Evolutionary conservation across 2,888 invertebrate genomes (phyloP).

Genomic region (Meloe dianella): DNA sequence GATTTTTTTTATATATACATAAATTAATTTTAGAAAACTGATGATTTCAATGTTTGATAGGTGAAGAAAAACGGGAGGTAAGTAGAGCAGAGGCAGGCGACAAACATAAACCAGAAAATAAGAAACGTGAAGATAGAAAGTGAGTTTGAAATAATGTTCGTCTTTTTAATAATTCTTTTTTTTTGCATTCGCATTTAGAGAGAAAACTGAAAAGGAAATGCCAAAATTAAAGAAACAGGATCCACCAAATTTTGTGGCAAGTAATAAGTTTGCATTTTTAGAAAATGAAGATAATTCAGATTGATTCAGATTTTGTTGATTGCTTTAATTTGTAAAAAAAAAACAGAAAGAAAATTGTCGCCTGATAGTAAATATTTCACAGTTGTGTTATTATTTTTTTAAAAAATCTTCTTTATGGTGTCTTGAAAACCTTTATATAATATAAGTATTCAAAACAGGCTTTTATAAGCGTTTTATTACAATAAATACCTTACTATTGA

Average conservation of each 20-base stretch:
- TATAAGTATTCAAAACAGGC: constrained; percentile 23
- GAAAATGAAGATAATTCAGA: constrained; percentile 65
- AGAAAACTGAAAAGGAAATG: constrained; percentile 62
- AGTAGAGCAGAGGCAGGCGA: constrained; percentile 36
- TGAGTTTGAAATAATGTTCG: constrained; percentile 23
- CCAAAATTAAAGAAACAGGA: constrained; percentile 77
- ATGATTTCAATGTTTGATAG: constrained; percentile 30
- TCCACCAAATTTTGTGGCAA: constrained; percentile 77
- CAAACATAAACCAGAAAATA: constrained; percentile 40
- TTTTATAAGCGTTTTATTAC: background rate
- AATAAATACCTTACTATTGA: background rate
- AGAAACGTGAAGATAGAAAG: constrained; percentile 45
- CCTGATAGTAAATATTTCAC: constrained; percentile 29
- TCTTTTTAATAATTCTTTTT: constrained; percentile 12
- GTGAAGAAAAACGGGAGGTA: constrained; percentile 38
- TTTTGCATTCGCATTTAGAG: constrained; percentile 40
- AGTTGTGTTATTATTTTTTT: constrained; percentile 33
- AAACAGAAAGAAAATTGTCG: constrained; percentile 3
- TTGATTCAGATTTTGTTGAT: constrained; percentile 22
- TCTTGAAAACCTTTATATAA: constrained; percentile 33
- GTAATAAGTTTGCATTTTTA: constrained; percentile 78
- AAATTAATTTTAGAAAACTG: background rate
- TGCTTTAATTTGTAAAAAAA: constrained; percentile 22
- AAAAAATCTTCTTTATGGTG: constrained; percentile 29
- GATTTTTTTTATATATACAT: constrained; percentile 16